Percentiles rank a stretch among this genome's conserved stretches.
Conservation (phyloP, 2,113 vertebrate genomes). For the Hypanus sabinus region DNA sequence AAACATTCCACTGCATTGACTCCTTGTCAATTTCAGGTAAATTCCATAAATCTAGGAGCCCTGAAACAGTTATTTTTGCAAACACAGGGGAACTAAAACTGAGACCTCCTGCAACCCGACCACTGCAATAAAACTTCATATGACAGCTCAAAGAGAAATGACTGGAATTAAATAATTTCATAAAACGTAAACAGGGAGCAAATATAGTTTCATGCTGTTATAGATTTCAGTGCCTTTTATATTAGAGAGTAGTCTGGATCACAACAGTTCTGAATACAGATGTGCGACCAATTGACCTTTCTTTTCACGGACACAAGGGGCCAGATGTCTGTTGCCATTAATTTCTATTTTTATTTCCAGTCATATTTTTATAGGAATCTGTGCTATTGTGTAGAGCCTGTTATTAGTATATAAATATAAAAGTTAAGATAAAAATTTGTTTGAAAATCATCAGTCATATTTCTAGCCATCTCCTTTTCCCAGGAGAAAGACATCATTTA, state of each 20-base stretch:
- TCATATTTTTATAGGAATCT: neutral
- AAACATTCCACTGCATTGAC: neutral
- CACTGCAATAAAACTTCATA: constrained; percentile 9
- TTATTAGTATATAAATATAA: neutral
- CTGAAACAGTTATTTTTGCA: neutral
- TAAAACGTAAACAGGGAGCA: neutral
- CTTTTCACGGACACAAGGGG: neutral
- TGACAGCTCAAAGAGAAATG: neutral
- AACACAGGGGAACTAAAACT: neutral
- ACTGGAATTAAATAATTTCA: constrained; percentile 20
- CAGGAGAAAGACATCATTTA: neutral
- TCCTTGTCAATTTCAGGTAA: constrained; percentile 9
- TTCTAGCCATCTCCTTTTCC: neutral
- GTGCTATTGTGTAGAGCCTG: neutral
- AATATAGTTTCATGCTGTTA: constrained; percentile 21
- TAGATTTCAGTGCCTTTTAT: neutral
- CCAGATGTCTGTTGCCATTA: neutral
- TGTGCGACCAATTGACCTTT: neutral
- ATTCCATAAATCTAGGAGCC: neutral
- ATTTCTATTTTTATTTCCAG: neutral
- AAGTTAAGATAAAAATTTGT: neutral
- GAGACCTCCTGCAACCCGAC: neutral
- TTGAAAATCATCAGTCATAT: neutral
- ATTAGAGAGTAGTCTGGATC: neutral
- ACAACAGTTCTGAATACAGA: neutral